These are phyloP conservation scores for Blastomussa wellsi DNA, from an alignment of 92 coral and sea anemone genomes.

Conservation along the genomic window DNA sequence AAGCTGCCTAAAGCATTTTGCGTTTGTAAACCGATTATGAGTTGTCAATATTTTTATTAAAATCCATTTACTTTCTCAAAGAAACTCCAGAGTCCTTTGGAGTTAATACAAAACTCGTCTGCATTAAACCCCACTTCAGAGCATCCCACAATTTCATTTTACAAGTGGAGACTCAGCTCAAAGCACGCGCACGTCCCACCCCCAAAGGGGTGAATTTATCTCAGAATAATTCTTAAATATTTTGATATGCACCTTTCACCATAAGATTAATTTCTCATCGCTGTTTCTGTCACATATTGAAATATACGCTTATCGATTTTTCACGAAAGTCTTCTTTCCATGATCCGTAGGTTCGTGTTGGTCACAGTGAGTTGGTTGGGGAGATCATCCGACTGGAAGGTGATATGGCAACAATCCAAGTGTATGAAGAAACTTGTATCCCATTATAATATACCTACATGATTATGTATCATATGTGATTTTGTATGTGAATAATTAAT, in stretches of 20 bases:
- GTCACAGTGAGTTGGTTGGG: conserved; percentile 97
- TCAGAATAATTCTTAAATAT: too few species aligned
- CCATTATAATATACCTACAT: too few species aligned
- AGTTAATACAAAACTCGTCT: background rate
- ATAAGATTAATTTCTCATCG: too few species aligned
- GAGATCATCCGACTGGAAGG: conserved; percentile 98
- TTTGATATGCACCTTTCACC: too few species aligned
- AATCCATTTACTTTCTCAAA: background rate
- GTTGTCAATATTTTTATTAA: background rate
- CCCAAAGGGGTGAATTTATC: background rate
- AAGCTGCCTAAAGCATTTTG: background rate
- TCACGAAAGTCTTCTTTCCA: background rate
- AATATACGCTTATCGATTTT: too few species aligned
- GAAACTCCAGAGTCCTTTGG: background rate
- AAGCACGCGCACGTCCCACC: background rate
- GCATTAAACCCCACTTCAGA: background rate
- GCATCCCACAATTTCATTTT: background rate
- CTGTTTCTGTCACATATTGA: too few species aligned
- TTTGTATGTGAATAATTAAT: background rate
- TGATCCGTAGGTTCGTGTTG: conserved; percentile 92
- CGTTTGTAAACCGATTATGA: background rate
- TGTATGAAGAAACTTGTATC: conserved; percentile 99
- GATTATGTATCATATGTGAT: too few species aligned
- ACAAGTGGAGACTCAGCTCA: too few species aligned
- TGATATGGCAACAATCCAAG: conserved; percentile 99